Evolutionary conservation across 2,113 vertebrate genomes (phyloP), one percentile per base, ranked within the genome.

Genomic region (Octodon degus): DNA sequence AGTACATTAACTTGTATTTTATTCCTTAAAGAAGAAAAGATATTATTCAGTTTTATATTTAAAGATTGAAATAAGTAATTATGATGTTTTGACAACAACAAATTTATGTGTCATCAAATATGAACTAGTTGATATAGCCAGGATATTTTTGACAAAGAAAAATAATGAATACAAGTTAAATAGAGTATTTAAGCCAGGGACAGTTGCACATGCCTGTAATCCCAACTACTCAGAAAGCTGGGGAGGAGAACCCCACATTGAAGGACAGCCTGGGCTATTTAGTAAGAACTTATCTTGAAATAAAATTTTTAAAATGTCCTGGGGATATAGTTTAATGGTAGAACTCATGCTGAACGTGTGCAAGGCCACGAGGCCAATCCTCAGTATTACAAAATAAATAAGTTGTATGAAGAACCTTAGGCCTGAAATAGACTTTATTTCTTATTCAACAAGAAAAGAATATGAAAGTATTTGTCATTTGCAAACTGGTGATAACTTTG

Each of bases 41-140:
- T 72, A 86, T 93, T 60, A 62, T 96, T 89, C 43, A 89, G 40
- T 83, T 93, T 92, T 40, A 13, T 88, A 81, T 34, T 88, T 94
- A 83, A 95, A 94, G 53, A 76, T 88, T 40, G 4, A 4, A 94
- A 74, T 92, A 93, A 72, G 79, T 81, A 67, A 34, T 90, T 83
- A 68, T 62, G 20, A 5, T 93, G 3, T 88, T 68, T 24, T 92
- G 58, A 81, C 34, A 95, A 91, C 13, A 95, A 76, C 90, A 95
- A 32, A 91, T 95, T 91, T 95, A 25, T 79, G 7, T 77, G 81
- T 89, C 81, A 93, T 87, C 63, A 95, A 77, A 91, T 93, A 89
- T 91, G 25, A 72, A 7, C 62, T 91, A 53, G n/a, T 17, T 90
- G 77, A 88, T 85, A 5, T 2, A 72, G 55, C 65, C 53, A 86